These are phyloP conservation scores for Dioctria rufipes DNA, from an alignment of 2,888 invertebrate genomes.

Conservation along the genomic window DNA sequence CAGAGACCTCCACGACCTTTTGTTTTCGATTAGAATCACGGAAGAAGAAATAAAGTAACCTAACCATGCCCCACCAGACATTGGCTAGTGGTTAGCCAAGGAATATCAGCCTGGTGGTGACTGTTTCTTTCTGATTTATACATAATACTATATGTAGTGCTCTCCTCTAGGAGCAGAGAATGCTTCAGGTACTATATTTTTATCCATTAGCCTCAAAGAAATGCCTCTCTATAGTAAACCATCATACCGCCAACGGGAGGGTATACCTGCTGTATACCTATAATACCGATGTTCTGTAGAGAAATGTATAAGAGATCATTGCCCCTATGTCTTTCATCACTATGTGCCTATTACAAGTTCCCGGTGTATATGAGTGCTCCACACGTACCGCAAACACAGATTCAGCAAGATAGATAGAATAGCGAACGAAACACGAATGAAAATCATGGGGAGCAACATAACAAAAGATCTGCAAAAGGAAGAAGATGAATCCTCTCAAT, in stretches of 20 bases:
- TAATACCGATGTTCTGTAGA: too few species aligned
- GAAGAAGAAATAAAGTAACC: slow-evolving; percentile 18
- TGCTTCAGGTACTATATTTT: slow-evolving; percentile 36
- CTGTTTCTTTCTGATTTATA: slow-evolving; percentile 12
- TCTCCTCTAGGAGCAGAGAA: not conserved
- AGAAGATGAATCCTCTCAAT: slow-evolving; percentile 20
- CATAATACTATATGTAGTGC: not conserved
- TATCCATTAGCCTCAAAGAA: slow-evolving; percentile 36
- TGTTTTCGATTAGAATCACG: slow-evolving; percentile 52
- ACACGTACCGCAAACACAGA: slow-evolving; percentile 28
- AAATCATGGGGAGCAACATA: slow-evolving; percentile 38
- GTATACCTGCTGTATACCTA: not conserved
- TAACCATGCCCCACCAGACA: slow-evolving; percentile 31
- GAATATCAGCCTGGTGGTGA: not conserved
- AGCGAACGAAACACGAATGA: slow-evolving; percentile 40
- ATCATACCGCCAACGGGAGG: not conserved
- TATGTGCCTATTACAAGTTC: slow-evolving; percentile 43
- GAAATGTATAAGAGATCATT: slow-evolving; percentile 22
- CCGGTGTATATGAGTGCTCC: slow-evolving; percentile 10
- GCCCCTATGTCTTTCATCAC: slow-evolving; percentile 46
- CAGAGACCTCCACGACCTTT: slow-evolving; percentile 43
- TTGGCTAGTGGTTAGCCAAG: slow-evolving; percentile 8
- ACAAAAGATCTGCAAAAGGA: slow-evolving; percentile 27
- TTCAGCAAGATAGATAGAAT: slow-evolving; percentile 27
- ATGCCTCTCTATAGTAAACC: slow-evolving; percentile 27